Evolutionary conservation across 2,797 vertebrate genomes (phyloP), one percentile per base, ranked within the genome.

Genomic region (Sebastes itinus): DNA sequence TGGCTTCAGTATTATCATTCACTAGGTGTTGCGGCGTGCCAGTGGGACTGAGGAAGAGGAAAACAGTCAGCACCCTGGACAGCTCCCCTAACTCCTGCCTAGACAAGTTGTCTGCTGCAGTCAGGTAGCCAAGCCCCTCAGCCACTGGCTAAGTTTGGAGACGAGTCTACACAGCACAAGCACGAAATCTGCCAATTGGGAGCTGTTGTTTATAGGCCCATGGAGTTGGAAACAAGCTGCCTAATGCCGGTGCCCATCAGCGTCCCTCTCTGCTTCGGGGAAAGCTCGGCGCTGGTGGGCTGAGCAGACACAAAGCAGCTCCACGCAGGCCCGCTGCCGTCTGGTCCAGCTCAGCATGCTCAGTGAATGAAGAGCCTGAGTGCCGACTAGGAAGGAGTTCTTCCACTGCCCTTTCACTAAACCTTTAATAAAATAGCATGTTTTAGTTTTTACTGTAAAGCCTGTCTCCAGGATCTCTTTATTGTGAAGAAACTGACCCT

Each of bases 61-160:
- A 23, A 55, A 59, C 25, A 38, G 14, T 72, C 59, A 85, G 82
- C 46, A 85, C 76, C 75, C 4, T 55, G 78, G 84, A 88, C 52
- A 88, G 82, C 75, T 83, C 82, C 81, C 9, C 1, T 2, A 27
- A 59, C 54, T 60, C 32, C 32, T 5, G 22, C 62, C 8, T 7
- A 22, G 11, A 35, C 35, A 33, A 61, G 33, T 7, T 30, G 16
- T 27, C 64, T 60, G 13, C 18, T 22, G 54, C 7, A 10, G 61
- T 63, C 61, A 22, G 33, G 22, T 23, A 22, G 16, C 8, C 59
- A 10, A 32, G 59, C 16, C 59, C 27, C 18, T 32, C 9, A 27
- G 7, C 25, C 56, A 27, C 25, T 28, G 10, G 58, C 16, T 30
- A 30, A 60, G 32, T 33, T 1, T 28, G 16, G 23, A 16, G 28